These are phyloP conservation scores for Chelonoidis abingdonii DNA, from an alignment of 2,113 vertebrate species.

Conservation along the genomic window DNA sequence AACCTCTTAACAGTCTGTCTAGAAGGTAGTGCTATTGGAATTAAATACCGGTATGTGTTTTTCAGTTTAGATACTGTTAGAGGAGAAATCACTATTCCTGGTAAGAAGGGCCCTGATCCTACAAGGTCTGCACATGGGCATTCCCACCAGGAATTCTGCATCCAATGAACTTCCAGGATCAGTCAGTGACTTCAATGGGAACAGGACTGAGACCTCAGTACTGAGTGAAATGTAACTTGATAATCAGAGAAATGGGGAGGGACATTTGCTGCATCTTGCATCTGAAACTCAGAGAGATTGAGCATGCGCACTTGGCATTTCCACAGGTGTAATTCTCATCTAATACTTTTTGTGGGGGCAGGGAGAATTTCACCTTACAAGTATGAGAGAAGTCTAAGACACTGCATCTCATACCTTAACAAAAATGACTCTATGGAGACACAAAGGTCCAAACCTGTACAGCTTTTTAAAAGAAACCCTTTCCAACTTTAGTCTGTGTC, in stretches of 20 bases:
- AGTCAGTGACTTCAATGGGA: neutral
- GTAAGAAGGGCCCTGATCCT: neutral
- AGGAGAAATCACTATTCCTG: neutral
- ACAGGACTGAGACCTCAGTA: neutral
- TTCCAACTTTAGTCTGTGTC: neutral
- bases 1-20: constrained; percentile 15
- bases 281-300: neutral
- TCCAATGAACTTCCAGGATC: neutral
- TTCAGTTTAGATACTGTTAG: rapidly evolving
- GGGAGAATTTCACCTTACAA: neutral
- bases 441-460: neutral
- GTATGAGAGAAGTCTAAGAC: rapidly evolving
- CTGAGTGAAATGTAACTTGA: neutral
- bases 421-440: neutral
- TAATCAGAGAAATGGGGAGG: neutral
- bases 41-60: rapidly evolving
- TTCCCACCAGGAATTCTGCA: rapidly evolving
- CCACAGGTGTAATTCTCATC: constrained; percentile 5
- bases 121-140: neutral
- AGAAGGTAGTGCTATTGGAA: neutral
- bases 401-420: neutral
- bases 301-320: neutral
- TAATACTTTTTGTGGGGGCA: neutral
- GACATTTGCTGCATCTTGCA: neutral
- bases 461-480: neutral